Conservation (phyloP, 2,113 vertebrate genomes). For the Vulpes vulpes region DNA sequence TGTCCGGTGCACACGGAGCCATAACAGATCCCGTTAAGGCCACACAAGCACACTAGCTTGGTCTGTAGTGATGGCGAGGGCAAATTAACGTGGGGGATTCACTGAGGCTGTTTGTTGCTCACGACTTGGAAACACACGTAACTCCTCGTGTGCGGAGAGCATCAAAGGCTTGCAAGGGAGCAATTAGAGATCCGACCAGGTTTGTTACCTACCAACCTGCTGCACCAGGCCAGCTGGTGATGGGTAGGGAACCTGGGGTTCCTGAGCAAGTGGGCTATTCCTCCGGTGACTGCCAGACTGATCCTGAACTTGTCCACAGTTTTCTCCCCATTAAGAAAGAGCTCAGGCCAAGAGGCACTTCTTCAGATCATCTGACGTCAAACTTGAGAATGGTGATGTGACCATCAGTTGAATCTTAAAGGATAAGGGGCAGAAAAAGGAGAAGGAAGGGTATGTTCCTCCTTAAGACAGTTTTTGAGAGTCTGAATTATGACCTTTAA, state of each 20-base stretch:
- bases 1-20: not conserved
- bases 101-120: not conserved
- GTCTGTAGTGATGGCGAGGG: not conserved
- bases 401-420: not conserved
- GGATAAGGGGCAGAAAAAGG: not conserved
- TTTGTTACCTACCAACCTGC: not conserved
- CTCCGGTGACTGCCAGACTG: not conserved
- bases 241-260: not conserved
- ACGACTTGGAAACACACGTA: accelerated
- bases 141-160: not conserved
- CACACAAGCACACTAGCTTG: accelerated
- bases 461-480: not conserved
- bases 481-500: not conserved
- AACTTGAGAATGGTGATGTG: not conserved
- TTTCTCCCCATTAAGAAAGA: not conserved
- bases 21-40: accelerated
- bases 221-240: accelerated
- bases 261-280: not conserved
- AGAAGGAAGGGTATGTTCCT: not conserved
- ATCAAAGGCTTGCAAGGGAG: not conserved
- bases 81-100: not conserved
- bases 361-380: not conserved
- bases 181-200: not conserved
- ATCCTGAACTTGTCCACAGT: not conserved
- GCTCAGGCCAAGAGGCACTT: not conserved